A percentile compares a stretch with the other conserved stretches of the same genome.
Evolutionary conservation across 2,888 invertebrate genomes (phyloP).

Genomic region (Acleris laterana): DNA sequence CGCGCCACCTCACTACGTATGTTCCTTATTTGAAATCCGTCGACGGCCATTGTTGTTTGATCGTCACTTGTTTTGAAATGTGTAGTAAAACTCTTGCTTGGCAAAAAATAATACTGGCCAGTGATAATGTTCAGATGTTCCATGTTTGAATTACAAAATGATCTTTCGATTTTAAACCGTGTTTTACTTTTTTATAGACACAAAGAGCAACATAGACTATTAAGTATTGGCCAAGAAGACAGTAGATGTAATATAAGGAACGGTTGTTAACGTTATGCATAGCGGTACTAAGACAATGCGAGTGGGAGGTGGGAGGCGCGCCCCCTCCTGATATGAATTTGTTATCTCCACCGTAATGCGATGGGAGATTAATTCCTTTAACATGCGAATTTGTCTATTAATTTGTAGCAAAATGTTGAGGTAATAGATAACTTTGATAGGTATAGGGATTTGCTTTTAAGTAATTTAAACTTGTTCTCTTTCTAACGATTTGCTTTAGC

Average conservation of each 20-base stretch:
- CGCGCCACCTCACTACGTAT: neutral
- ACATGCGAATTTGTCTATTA: constrained; percentile 47
- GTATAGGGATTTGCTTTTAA: constrained; percentile 34
- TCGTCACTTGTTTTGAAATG: constrained; percentile 11
- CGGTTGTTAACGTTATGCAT: constrained; percentile 13
- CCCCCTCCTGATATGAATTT: constrained; percentile 55
- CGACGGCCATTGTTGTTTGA: neutral
- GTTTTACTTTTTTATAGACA: too few species aligned
- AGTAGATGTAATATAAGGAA: neutral
- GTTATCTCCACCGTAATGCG: constrained; percentile 63
- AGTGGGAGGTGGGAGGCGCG: constrained; percentile 34
- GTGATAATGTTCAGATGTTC: neutral
- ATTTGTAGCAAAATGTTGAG: constrained; percentile 25
- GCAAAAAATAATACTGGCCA: neutral
- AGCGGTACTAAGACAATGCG: constrained; percentile 24
- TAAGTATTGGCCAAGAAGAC: neutral
- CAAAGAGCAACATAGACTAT: too few species aligned
- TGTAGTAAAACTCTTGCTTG: neutral
- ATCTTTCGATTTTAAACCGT: too few species aligned
- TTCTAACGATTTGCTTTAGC: too few species aligned
- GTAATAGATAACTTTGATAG: constrained; percentile 35
- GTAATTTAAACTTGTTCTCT: too few species aligned
- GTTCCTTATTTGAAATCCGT: neutral
- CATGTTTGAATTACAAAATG: too few species aligned
- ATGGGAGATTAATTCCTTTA: constrained; percentile 64